Base-by-base conservation (phyloP, 2,888 invertebrate species). In the Meghimatium bilineatum region DNA sequence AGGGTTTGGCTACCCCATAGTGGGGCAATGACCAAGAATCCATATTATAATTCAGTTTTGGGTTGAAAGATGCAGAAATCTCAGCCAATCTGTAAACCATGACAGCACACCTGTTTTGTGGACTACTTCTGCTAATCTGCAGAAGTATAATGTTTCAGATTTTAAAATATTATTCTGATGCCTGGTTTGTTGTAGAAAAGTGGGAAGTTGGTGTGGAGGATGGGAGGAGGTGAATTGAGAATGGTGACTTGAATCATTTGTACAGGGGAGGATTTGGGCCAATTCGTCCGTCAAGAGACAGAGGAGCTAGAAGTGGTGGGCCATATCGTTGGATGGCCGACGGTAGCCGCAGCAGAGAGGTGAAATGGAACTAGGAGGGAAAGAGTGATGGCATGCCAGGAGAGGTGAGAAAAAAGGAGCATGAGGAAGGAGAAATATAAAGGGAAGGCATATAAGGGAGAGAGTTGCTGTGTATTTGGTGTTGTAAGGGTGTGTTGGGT, bases 331-430 rank as follows among this genome's bases (percentile, higher is more conserved):
- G 83, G 83, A 17, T 63, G n/a, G 77, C 83, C 29, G 80, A 78
- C 74, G 34, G 80, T 17, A 23, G 56, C 23, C 80, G 84, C 34
- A 67, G 79, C 74, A 72, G 80, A 44, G 84, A 84, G 80, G 80
- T 84, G 84, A 84, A 84, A 69, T 84, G 84, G 84, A 84, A 84
- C 84, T 84, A 38, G 63, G 8, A 32, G 38, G 60, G 74, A 79
- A 56, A 49, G 79, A 34, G 74, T 38, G 60, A 38, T 63, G 52
- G 56, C 8, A 56, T 14, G 56, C 60, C 56, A 83, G 83, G 77
- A 76, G 75, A 83, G 83, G 78, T 83, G 83, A 78, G 77, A 60
- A 71, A 56, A 83, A 78, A 66, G 67, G 75, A 82, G 66, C 56
- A 56, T 56, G 23, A 56, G 23, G 56, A 17, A 38, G 52, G 66